Conservation (phyloP, 2,113 vertebrate species). For the Cygnus atratus region DNA sequence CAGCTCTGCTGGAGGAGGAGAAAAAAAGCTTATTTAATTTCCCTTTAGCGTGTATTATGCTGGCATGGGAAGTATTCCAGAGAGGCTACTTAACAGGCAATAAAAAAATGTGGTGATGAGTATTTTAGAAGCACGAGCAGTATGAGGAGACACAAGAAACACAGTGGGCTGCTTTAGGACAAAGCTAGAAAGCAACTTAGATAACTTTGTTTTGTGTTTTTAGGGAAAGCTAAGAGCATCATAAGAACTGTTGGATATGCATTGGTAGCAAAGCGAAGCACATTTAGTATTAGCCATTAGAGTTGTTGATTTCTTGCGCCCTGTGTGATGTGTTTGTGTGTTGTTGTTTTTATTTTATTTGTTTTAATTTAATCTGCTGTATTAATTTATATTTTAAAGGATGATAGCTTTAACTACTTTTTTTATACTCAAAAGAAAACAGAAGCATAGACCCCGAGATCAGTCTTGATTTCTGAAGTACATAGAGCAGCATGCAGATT, state of each 20-base stretch:
- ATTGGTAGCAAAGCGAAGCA: neutral
- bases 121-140: neutral
- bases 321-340: neutral
- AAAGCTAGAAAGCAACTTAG: neutral
- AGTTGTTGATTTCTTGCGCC: neutral
- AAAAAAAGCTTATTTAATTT: slow-evolving; percentile 7
- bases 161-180: neutral
- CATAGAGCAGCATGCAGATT: neutral
- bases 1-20: neutral
- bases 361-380: neutral
- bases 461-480: neutral
- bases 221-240: neutral
- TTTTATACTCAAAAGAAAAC: neutral
- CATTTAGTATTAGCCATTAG: neutral
- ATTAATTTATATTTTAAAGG: neutral
- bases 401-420: neutral
- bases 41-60: neutral
- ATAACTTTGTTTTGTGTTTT: neutral
- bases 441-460: neutral
- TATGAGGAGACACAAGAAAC: neutral
- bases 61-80: neutral
- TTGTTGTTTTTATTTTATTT: neutral
- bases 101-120: neutral
- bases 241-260: neutral
- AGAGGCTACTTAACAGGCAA: slow-evolving; percentile 13